Evolutionary conservation across 1,140 invertebrate species (phyloP), one percentile per base, ranked within the genome.

Genomic region (Himalopsyche phryganea): DNA sequence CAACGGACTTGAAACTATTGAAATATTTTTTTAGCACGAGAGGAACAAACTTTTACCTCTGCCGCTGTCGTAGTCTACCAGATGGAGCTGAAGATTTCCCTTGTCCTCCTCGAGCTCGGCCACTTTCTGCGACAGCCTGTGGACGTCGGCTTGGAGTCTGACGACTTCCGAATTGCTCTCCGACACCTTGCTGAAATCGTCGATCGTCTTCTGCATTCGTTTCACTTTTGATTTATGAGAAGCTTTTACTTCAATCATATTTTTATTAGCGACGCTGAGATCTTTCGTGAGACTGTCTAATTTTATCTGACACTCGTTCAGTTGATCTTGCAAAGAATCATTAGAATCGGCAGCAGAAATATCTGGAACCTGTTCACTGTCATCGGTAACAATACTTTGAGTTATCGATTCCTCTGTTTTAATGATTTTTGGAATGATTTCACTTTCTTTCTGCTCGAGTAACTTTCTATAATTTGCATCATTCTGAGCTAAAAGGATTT

Each of bases 51-150:
- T 78, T n/a, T 81, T 83, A 87, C 85, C 79, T 82, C 85, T 81
- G 69, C 82, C 79, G 77, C 89, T 86, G 69, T 90, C 88, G 81
- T 87, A 86, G 74, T 91, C 88, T 69, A 90, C 85, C 66, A 90
- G 79, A 78, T 86, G 86, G 68, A 92, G 78, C 74, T 91, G 88
- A 67, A 92, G 82, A 74, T 90, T 92, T 72, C 89, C 90, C 80
- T 91, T 95, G 77, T 93, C 91, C 71, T 94, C 91, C 76, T 94
- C 91, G 47, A 94, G 75, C 70, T 92, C 85, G 44, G 86, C 85
- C 60, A 95, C 83, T 72, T 85, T 82, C 64, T 92, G 88, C 63
- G 86, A 84, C 62, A 94, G 76, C 65, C 81, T 78, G 60, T 80
- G 75, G 55, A 83, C 78, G 62, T 83, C 81, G 52, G 78, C 74